Evolutionary conservation across 2,113 vertebrate genomes (phyloP).

Genomic region (Notechis scutatus): DNA sequence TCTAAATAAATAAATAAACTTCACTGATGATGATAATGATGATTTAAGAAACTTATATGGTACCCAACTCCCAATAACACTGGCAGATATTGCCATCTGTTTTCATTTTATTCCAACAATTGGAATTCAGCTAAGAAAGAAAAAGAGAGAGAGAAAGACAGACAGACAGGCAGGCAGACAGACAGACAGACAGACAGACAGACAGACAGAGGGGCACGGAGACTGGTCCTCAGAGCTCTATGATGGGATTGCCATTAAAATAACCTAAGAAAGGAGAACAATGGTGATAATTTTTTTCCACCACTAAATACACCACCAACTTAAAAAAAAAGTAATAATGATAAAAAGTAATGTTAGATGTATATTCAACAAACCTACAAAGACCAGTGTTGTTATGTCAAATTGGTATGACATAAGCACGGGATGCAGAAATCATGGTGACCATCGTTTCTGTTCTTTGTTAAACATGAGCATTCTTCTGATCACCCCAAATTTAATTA

Average conservation of each 20-base stretch:
- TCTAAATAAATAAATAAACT: neutral
- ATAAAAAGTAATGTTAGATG: neutral
- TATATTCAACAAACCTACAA: neutral
- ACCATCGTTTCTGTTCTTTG: neutral
- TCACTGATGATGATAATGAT: neutral
- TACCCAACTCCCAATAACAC: neutral
- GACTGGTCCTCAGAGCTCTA: neutral
- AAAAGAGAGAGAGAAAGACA: neutral
- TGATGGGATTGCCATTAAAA: neutral
- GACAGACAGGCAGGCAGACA: neutral
- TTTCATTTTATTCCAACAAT: neutral
- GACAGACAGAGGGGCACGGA: neutral
- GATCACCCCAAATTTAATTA: neutral
- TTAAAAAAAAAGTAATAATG: neutral
- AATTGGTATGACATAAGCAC: neutral
- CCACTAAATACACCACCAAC: neutral
- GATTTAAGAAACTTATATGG: neutral
- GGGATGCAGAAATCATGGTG: neutral
- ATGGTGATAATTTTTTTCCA: neutral
- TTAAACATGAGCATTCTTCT: neutral
- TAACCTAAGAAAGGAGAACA: neutral
- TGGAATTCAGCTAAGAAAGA: neutral
- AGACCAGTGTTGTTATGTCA: neutral
- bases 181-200: neutral
- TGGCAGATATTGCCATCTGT: neutral